Conservation (phyloP, 2,888 invertebrate species). For the Drosophila percnosoma region DNA sequence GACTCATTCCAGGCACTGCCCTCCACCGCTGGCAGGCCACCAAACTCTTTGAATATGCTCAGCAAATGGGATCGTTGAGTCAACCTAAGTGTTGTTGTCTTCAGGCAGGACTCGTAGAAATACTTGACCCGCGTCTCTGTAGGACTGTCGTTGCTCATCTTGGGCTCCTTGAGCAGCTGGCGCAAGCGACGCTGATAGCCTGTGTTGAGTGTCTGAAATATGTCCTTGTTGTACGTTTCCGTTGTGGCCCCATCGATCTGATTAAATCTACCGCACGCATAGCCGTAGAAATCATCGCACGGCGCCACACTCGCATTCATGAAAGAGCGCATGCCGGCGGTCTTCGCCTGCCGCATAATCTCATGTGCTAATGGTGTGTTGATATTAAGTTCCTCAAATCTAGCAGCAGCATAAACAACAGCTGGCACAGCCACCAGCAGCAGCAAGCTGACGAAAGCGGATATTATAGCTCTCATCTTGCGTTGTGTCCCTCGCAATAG, state of each 20-base stretch:
- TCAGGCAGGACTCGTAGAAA: constrained; percentile 82
- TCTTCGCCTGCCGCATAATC: constrained; percentile 76
- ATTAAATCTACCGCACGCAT: constrained; percentile 81
- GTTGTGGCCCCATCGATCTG: constrained; percentile 64
- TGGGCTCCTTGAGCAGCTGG: constrained; percentile 62
- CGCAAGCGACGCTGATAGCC: constrained; percentile 72
- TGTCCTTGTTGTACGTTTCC: constrained; percentile 22
- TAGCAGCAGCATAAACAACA: constrained; percentile 19
- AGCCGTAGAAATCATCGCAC: constrained; percentile 79
- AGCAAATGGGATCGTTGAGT: constrained; percentile 62
- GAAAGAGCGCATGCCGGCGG: constrained; percentile 76
- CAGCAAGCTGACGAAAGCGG: constrained; percentile 32
- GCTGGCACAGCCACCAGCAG: constrained; percentile 16
- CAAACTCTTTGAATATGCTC: constrained; percentile 71
- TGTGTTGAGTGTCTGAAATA: constrained; percentile 44
- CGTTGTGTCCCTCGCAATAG: constrained; percentile 22
- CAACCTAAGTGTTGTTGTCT: constrained; percentile 23
- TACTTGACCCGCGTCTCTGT: constrained; percentile 80
- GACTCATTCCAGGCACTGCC: constrained; percentile 73
- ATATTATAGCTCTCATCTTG: constrained; percentile 31
- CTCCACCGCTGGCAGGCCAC: constrained; percentile 81
- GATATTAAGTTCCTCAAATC: constrained; percentile 59
- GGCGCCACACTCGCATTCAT: constrained; percentile 66
- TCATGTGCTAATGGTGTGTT: constrained; percentile 64
- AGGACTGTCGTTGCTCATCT: constrained; percentile 66